These are phyloP conservation scores for Burhinus bistriatus DNA, from an alignment of 2,113 vertebrate species.

Conservation along the genomic window DNA sequence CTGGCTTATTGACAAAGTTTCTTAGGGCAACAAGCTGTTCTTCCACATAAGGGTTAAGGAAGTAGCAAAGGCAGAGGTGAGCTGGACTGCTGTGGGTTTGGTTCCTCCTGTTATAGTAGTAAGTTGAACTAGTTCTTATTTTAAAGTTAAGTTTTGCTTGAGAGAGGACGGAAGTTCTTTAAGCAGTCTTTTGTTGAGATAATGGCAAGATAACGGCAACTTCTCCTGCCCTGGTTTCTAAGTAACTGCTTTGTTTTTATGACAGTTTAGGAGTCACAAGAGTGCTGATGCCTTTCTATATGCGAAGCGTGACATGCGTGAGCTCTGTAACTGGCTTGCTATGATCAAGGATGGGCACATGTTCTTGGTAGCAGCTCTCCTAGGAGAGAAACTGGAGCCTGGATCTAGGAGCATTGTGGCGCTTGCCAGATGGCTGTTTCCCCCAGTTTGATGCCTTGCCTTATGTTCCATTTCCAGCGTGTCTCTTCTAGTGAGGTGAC, in stretches of 20 bases:
- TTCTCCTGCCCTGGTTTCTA: not conserved
- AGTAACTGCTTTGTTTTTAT: not conserved
- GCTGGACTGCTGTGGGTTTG: not conserved
- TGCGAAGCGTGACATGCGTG: not conserved
- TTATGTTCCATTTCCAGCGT: not conserved
- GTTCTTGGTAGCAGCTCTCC: not conserved
- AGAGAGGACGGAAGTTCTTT: not conserved
- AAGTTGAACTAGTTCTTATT: not conserved
- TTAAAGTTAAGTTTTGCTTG: not conserved
- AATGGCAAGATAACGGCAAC: not conserved
- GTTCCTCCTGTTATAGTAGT: not conserved
- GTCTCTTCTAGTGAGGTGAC: not conserved
- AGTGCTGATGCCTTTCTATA: not conserved
- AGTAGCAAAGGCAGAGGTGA: not conserved
- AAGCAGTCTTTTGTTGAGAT: not conserved
- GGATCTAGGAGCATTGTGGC: not conserved
- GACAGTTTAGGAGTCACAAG: not conserved
- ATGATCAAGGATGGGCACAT: accelerated
- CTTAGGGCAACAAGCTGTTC: not conserved
- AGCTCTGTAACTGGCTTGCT: not conserved
- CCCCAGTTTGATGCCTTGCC: not conserved
- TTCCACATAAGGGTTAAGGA: not conserved
- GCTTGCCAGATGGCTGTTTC: not conserved
- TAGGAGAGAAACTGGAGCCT: not conserved
- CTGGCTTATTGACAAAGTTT: not conserved